Evolutionary conservation across 2,113 vertebrate genomes (phyloP).

Genomic region (Butorides virescens): DNA sequence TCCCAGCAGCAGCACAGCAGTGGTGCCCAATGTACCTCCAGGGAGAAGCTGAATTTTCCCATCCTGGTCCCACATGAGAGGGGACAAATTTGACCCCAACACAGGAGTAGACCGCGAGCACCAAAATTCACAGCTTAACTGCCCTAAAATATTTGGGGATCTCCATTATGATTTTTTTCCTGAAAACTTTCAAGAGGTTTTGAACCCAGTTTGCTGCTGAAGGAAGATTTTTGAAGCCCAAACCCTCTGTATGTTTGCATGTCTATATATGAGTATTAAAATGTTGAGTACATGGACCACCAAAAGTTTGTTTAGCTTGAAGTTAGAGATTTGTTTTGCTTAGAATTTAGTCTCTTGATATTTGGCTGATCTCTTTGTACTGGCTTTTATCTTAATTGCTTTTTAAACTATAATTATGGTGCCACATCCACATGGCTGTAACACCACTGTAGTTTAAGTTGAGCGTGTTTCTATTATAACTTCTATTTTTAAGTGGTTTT

Average conservation of each 20-base stretch:
- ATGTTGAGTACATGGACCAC: slow-evolving; percentile 8
- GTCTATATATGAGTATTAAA: slow-evolving; percentile 30
- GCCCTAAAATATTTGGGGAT: not conserved
- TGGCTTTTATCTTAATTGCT: slow-evolving; percentile 57
- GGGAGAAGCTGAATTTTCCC: not conserved
- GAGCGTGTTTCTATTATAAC: not conserved
- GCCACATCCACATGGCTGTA: slow-evolving; percentile 11
- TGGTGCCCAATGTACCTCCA: rapidly evolving
- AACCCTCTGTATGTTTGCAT: not conserved
- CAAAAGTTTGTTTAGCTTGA: slow-evolving; percentile 62
- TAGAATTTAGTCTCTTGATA: slow-evolving; percentile 62
- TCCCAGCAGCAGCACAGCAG: not conserved
- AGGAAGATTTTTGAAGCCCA: not conserved
- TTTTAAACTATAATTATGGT: slow-evolving; percentile 54
- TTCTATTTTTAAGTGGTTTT: not conserved
- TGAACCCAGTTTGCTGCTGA: not conserved
- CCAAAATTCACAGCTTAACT: not conserved
- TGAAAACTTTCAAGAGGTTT: not conserved
- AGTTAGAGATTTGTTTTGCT: slow-evolving; percentile 55
- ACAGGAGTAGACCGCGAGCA: not conserved
- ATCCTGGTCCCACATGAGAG: not conserved
- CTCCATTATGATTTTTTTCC: not conserved
- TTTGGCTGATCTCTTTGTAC: slow-evolving; percentile 50
- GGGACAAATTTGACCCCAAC: not conserved
- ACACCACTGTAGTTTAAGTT: not conserved